Base-by-base conservation (phyloP, 2,797 vertebrate species). In the Lophius americanus region DNA sequence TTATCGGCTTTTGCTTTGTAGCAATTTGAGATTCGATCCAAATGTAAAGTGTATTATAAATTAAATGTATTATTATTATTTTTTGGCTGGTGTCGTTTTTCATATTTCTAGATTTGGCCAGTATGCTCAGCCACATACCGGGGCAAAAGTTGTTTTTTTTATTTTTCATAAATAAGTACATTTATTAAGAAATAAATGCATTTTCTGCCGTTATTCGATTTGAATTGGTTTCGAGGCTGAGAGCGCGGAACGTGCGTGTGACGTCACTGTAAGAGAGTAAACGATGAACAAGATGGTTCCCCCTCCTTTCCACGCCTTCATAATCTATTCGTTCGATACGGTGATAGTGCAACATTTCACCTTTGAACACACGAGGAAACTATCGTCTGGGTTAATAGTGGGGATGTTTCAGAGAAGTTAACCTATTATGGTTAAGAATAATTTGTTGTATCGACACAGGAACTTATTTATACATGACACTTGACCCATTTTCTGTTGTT, bases 181-280 rank as follows among this genome's bases (percentile, higher is more conserved):
- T 52, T 10, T 52, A 12, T 36, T 36, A 11, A 0, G 7, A 51
- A 0, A 48, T 73, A 60, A 60, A 4, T 3, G 4, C 3, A 3
- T 12, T 13, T 35, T 2, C 6, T 23, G 9, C 3, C 0, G 0
- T 55, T 41, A 2, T 23, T 38, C 3, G 0, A 55, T 77, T 80
- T 75, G 63, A 81, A 77, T 75, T 70, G 35, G 38, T 48, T 64
- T 78, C 50, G 42, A 44, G 7, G 39, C 62, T 23, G 35, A 59
- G 46, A 67, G 72, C 76, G 78, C 72, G 82, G 51, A 46, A 9
- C 35, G 52, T 85, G 70, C 76, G 64, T 85, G 47, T 80, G 71
- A 88, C 81, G 8, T 85, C 79, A 82, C 49, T 1, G 4, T 23
- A 57, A 14, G 35, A 70, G 32, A 7, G 58, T 3, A 46, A 3